Conservation (phyloP, 2,113 vertebrate genomes). For the Atractosteus spatula region DNA sequence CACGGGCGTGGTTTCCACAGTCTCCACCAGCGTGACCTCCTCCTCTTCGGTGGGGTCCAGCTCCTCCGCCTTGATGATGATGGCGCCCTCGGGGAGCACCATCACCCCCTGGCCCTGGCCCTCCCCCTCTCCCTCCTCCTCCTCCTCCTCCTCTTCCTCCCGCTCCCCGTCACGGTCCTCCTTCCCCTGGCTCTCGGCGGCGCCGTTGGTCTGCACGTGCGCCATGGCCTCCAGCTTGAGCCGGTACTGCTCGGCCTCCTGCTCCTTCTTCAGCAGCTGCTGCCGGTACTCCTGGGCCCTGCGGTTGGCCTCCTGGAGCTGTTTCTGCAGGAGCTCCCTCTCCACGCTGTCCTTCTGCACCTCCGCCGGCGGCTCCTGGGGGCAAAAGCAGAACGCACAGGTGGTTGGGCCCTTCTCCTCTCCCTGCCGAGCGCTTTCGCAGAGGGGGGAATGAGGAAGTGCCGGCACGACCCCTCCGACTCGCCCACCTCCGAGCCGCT, state of each 20-base stretch:
- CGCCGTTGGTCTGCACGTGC: conserved; percentile 53
- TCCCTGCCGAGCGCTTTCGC: too few relatives aligned
- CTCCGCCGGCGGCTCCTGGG: conserved; percentile 37
- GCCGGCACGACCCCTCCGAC: too few relatives aligned
- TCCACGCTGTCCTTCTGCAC: conserved; percentile 33
- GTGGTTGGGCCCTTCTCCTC: too few relatives aligned
- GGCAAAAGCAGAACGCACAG: not conserved
- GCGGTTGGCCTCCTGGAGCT: conserved; percentile 75
- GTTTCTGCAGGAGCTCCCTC: conserved; percentile 70
- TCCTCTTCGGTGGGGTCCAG: conserved; percentile 32
- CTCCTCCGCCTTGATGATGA: conserved; percentile 65
- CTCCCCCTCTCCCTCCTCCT: conserved; percentile 24
- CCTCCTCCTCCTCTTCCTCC: conserved; percentile 34
- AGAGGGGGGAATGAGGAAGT: too few relatives aligned
- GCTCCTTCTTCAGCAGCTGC: conserved; percentile 80
- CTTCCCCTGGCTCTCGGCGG: not conserved
- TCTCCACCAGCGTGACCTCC: conserved; percentile 39
- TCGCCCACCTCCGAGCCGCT: too few relatives aligned
- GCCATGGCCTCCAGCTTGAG: conserved; percentile 76
- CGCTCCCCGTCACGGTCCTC: conserved; percentile 47
- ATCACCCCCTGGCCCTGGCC: conserved; percentile 54
- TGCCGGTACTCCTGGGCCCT: conserved; percentile 78
- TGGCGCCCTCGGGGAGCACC: conserved; percentile 61
- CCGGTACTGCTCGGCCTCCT: conserved; percentile 79
- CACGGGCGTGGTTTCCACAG: conserved; percentile 34